Evolutionary conservation across 2,888 invertebrate species (phyloP), one percentile per base, ranked within the genome.

Genomic region (Lithophane ornitopus): DNA sequence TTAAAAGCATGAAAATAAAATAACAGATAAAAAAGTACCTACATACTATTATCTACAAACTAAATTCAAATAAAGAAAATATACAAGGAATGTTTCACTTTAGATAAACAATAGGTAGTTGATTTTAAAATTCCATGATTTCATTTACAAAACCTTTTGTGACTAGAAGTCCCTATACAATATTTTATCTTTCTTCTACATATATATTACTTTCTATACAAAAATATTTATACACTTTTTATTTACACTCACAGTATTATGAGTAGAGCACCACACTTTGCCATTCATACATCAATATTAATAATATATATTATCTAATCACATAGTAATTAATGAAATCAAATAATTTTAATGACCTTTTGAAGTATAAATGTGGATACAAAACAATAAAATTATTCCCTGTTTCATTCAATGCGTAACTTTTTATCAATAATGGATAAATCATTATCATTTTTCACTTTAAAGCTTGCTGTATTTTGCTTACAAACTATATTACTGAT

Each of bases 81-180:
- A 66, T 74, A 71, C 63, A 82, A 74, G 87, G 79, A 87, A 87
- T 85, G 83, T 68, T 77, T 63, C n/a, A 63, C 26, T 58, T 77
- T n/a, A 66, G 12, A 44, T 73, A 7, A 58, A 70, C 12, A 58
- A 72, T 49, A n/a, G n/a, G 8, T 52, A 71, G 14, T 52, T 41
- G 12, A 46, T 75, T 76, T 76, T 28, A 16, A 69, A 81, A 70
- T 70, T 52, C n/a, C 54, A 62, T 85, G n/a, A 71, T 69, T 75
- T 74, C 28, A 66, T 79, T 74, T 70, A 70, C n/a, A 58, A 78
- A 85, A 86, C 82, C 72, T 84, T 78, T 74, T 74, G 72, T 83
- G 81, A 87, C 88, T 88, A 88, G 81, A 82, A 86, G 81, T 80
- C 78, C 72, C 63, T 80, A 79, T 6, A 74, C 44, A 78, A 78